Evolutionary conservation across 2,797 vertebrate genomes (phyloP).

Genomic region (Microcaecilia unicolor): DNA sequence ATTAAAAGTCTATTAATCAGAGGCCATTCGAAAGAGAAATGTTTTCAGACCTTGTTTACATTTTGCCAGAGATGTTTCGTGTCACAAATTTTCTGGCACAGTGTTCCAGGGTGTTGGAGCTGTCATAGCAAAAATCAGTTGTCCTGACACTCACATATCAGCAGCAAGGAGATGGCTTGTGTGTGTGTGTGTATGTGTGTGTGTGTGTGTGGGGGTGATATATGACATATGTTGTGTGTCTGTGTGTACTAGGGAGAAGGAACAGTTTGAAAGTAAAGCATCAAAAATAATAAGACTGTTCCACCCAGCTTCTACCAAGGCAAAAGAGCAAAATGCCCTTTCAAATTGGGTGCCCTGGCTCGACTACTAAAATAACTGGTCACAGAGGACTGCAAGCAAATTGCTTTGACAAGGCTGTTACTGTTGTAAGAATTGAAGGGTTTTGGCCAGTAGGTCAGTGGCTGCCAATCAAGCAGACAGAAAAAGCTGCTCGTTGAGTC

Average conservation of each 20-base stretch:
- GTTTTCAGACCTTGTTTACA: too few relatives aligned
- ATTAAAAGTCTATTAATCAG: too few relatives aligned
- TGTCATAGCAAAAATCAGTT: too few relatives aligned
- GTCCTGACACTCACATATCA: too few relatives aligned
- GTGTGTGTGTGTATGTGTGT: too few relatives aligned
- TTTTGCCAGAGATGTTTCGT: too few relatives aligned
- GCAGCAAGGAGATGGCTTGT: too few relatives aligned
- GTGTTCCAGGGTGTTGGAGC: too few relatives aligned
- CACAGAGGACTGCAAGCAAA: conserved; percentile 53
- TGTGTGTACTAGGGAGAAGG: too few relatives aligned
- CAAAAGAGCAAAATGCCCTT: conserved; percentile 38
- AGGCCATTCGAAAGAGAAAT: too few relatives aligned
- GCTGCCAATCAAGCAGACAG: conserved; percentile 65
- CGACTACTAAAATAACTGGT: conserved; percentile 48
- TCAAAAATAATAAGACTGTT: conserved; percentile 52
- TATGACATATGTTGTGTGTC: conserved; percentile 1
- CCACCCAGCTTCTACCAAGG: conserved; percentile 37
- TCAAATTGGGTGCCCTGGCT: conserved; percentile 43
- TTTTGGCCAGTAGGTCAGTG: conserved; percentile 59
- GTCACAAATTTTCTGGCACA: too few relatives aligned
- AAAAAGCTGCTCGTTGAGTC: conserved; percentile 58
- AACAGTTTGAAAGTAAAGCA: conserved; percentile 46
- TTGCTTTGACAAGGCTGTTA: conserved; percentile 61
- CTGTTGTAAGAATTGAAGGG: conserved; percentile 59
- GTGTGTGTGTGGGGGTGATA: neutral